Percentiles rank a stretch among this genome's conserved stretches.
phyloP scores from a whole-genome alignment of 1,140 invertebrate species.

The Physella acuta region DNA sequence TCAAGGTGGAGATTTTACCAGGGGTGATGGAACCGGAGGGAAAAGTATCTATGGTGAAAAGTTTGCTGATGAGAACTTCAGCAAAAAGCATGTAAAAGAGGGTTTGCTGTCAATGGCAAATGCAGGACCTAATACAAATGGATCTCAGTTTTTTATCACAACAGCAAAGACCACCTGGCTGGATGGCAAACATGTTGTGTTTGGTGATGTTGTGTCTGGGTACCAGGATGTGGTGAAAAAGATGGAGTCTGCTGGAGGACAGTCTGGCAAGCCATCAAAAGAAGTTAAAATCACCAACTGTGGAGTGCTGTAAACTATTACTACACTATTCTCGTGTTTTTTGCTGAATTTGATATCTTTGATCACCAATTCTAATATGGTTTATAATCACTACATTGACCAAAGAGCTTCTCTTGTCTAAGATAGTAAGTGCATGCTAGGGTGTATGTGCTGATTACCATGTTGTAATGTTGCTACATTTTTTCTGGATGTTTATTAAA shows the following conservation, averaged over 20 bases:
- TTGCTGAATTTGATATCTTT: too few relatives aligned
- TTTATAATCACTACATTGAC: too few relatives aligned
- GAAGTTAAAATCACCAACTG: conserved; percentile 83
- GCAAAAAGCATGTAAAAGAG: conserved; percentile 86
- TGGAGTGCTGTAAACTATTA: conserved; percentile 71
- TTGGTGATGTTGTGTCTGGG: conserved; percentile 31
- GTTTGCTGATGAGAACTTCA: conserved; percentile 96
- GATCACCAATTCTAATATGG: too few relatives aligned
- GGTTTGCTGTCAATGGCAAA: conserved; percentile 96
- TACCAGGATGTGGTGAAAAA: conserved; percentile 42
- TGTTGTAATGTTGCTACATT: too few relatives aligned
- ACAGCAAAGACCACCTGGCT: conserved; percentile 75
- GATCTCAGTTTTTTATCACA: conserved; percentile 98
- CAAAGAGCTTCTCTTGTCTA: too few relatives aligned
- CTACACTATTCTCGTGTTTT: too few relatives aligned
- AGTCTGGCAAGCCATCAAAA: conserved; percentile 78
- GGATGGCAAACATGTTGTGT: conserved; percentile 16
- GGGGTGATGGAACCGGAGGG: conserved; percentile 66
- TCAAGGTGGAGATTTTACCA: conserved; percentile 87
- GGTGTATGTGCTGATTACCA: too few relatives aligned
- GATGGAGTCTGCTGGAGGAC: conserved; percentile 68
- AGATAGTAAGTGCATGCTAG: too few relatives aligned
- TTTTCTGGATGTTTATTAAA: too few relatives aligned
- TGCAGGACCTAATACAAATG: conserved; percentile 95
- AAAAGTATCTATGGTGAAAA: conserved; percentile 96